Percentiles rank a stretch among this genome's conserved stretches.
Evolutionary conservation across 2,113 vertebrate species (phyloP).

Genomic region (Gymnogyps californianus): DNA sequence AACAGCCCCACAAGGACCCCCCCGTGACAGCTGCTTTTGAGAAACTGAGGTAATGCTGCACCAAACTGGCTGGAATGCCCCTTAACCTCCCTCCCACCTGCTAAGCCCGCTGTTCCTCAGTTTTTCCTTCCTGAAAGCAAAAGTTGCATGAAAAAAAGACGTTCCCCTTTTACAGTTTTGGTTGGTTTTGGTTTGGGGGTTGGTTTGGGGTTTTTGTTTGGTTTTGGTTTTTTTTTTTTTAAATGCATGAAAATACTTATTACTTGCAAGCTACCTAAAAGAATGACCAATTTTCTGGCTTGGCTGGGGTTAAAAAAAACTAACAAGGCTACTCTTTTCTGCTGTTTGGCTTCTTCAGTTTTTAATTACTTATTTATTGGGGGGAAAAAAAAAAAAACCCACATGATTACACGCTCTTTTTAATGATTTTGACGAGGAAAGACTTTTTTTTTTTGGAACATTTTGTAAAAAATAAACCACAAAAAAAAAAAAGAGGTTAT

Average conservation of each 20-base stretch:
- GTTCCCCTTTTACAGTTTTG: slow-evolving; percentile 75
- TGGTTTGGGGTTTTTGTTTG: background rate
- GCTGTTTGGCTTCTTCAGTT: slow-evolving; percentile 89
- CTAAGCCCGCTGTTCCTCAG: slow-evolving; percentile 70
- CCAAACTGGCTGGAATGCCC: slow-evolving; percentile 89
- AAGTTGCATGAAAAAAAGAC: slow-evolving; percentile 89
- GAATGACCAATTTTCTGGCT: slow-evolving; percentile 88
- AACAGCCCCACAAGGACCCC: slow-evolving; percentile 92
- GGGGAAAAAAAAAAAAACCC: background rate
- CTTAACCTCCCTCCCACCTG: slow-evolving; percentile 79
- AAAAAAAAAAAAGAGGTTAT: slow-evolving; percentile 51
- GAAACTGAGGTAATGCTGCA: slow-evolving; percentile 99
- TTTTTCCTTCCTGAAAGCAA: slow-evolving; percentile 82
- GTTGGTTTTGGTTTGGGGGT: slow-evolving; percentile 44
- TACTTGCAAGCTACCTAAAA: slow-evolving; percentile 95
- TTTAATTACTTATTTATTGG: slow-evolving; percentile 78
- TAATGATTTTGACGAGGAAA: slow-evolving; percentile 81
- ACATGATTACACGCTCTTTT: slow-evolving; percentile 75
- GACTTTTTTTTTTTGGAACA: slow-evolving; percentile 60
- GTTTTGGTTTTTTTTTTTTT: background rate
- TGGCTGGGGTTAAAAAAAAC: slow-evolving; percentile 88
- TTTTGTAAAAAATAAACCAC: slow-evolving; percentile 60
- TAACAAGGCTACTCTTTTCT: slow-evolving; percentile 90
- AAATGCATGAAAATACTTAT: slow-evolving; percentile 92
- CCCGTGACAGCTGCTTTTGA: slow-evolving; percentile 96